phyloP scores from a whole-genome alignment of 2,888 invertebrate species.

The Serrognathus titanus region DNA sequence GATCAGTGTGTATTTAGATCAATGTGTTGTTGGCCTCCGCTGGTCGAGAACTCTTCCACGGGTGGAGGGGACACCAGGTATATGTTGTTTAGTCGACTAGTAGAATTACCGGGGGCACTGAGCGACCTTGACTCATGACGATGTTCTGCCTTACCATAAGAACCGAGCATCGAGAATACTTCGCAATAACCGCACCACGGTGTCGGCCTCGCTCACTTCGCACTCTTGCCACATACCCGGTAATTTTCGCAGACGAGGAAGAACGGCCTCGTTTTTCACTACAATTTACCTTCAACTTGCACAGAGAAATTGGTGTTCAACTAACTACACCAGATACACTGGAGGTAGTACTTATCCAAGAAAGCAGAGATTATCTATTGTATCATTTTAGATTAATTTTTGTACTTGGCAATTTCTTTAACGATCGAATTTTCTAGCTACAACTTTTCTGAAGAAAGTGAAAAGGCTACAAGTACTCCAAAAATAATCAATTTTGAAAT shows the following conservation, averaged over 20 bases:
- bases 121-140: constrained; percentile 32
- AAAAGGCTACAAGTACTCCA: too few species aligned
- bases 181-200: constrained; percentile 21
- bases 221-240: neutral
- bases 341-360: too few species aligned
- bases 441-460: too few species aligned
- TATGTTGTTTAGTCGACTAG: constrained; percentile 30
- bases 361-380: too few species aligned
- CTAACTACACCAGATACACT: too few species aligned
- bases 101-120: constrained; percentile 32
- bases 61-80: constrained; percentile 7
- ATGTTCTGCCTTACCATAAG: constrained; percentile 18
- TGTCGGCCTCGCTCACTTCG: constrained; percentile 19
- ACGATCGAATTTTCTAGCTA: too few species aligned
- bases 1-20: constrained; percentile 28
- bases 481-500: too few species aligned
- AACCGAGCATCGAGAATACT: constrained; percentile 2
- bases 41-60: constrained; percentile 1
- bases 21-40: constrained; percentile 28
- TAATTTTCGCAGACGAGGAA: constrained; percentile 9
- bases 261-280: constrained; percentile 17
- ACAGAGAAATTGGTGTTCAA: too few species aligned
- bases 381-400: too few species aligned
- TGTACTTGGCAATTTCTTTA: too few species aligned
- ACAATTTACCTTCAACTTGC: too few species aligned